These are phyloP conservation scores for Orthonyx spaldingii DNA, from an alignment of 2,113 vertebrate species.

Conservation along the genomic window DNA sequence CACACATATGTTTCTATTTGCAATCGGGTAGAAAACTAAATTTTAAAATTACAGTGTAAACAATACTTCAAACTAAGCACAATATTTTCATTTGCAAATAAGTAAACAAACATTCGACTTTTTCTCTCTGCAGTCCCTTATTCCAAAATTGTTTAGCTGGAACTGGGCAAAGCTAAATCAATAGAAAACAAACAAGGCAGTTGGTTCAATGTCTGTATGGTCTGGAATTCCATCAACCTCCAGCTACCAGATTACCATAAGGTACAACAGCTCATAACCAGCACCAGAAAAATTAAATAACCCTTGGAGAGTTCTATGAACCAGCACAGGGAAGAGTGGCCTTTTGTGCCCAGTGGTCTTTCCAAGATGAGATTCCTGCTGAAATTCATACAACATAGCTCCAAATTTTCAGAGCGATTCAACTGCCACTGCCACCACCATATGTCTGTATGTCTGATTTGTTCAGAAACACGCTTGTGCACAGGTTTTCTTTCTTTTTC, in stretches of 20 bases:
- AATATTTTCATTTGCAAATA: neutral
- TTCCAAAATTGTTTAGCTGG: neutral
- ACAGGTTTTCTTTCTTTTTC: neutral
- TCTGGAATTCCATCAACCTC: neutral
- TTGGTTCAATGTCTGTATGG: neutral
- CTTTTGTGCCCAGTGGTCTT: neutral
- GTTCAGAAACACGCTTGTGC: neutral
- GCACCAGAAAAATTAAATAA: conserved; percentile 32
- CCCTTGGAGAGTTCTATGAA: neutral
- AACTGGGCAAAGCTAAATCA: neutral
- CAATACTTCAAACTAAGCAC: neutral
- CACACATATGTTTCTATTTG: conserved; percentile 1
- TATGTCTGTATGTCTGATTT: neutral
- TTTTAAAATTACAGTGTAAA: conserved; percentile 2
- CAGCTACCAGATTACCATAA: conserved; percentile 2
- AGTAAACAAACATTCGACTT: neutral
- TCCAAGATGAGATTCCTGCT: neutral
- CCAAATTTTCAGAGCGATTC: neutral
- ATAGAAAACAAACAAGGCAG: conserved; percentile 35
- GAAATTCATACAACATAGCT: neutral
- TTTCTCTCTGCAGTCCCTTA: neutral
- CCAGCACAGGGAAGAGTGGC: neutral
- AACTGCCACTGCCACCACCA: neutral
- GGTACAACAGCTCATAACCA: neutral
- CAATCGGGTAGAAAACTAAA: conserved; percentile 38